Conservation (phyloP, 2,888 invertebrate species). For the Sphaeridia pumilis region DNA sequence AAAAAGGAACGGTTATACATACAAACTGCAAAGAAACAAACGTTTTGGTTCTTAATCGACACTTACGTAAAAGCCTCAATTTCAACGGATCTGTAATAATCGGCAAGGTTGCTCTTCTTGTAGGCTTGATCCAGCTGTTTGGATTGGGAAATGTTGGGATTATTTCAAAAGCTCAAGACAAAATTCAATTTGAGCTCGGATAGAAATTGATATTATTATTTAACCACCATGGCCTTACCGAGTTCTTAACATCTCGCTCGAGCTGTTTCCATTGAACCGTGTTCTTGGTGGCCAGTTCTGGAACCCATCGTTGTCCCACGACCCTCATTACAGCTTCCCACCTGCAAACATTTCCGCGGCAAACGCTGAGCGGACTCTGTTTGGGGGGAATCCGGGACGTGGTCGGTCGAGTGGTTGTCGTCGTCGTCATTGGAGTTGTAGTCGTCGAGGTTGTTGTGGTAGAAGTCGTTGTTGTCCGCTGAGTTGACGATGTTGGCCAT, state of each 20-base stretch:
- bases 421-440: slow-evolving; percentile 48
- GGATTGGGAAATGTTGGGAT: slow-evolving; percentile 38
- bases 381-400: slow-evolving; percentile 56
- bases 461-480: slow-evolving; percentile 51
- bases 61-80: slow-evolving; percentile 67
- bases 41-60: neutral
- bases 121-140: slow-evolving; percentile 68
- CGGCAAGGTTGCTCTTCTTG: slow-evolving; percentile 57
- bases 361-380: slow-evolving; percentile 40
- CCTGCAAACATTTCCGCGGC: slow-evolving; percentile 53
- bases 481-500: slow-evolving; percentile 67
- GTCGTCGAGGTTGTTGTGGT: slow-evolving; percentile 45
- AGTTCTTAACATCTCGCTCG: slow-evolving; percentile 39
- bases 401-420: slow-evolving; percentile 57
- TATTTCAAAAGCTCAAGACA: neutral
- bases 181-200: neutral
- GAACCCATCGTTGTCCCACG: slow-evolving; percentile 72
- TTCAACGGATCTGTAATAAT: slow-evolving; percentile 72
- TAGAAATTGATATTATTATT: neutral
- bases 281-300: slow-evolving; percentile 72
- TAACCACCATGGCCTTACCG: slow-evolving; percentile 24
- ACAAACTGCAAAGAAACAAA: neutral
- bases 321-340: slow-evolving; percentile 76
- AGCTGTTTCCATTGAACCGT: slow-evolving; percentile 75
- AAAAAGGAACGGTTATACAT: neutral